Conservation (phyloP, 2,113 vertebrate genomes). For the Oostethus manadensis region DNA sequence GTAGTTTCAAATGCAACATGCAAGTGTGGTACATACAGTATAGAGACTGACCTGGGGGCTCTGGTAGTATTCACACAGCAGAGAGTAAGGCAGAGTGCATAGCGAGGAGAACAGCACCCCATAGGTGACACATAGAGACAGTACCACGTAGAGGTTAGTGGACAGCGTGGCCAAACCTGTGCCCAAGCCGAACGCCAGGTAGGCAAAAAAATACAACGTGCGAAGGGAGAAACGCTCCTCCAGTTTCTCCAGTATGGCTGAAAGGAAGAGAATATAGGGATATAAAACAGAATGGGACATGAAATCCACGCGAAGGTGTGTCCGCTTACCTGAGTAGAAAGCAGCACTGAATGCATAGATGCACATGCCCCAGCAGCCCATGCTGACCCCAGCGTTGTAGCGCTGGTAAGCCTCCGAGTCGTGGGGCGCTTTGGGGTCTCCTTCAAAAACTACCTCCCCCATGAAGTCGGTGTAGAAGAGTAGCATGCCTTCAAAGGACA, state of each 20-base stretch:
- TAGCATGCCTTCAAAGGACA: constrained; percentile 95
- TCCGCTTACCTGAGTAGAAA: constrained; percentile 86
- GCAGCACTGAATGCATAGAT: constrained; percentile 97
- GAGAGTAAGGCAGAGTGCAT: constrained; percentile 95
- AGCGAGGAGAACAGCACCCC: constrained; percentile 93
- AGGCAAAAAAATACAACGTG: constrained; percentile 93
- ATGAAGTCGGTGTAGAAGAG: constrained; percentile 99
- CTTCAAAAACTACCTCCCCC: constrained; percentile 95
- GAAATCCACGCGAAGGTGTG: neutral
- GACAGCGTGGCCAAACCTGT: constrained; percentile 90
- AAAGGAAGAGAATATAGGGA: neutral
- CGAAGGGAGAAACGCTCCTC: constrained; percentile 87
- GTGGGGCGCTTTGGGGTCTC: constrained; percentile 87
- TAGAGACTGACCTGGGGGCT: constrained; percentile 80
- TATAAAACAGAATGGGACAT: neutral
- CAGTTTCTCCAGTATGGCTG: constrained; percentile 91
- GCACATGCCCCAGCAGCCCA: constrained; percentile 99
- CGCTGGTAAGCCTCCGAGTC: constrained; percentile 86
- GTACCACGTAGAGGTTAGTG: constrained; percentile 87
- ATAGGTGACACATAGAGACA: constrained; percentile 89
- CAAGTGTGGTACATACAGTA: neutral
- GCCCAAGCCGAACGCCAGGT: constrained; percentile 90
- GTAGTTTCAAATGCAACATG: neutral
- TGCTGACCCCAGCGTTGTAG: constrained; percentile 91
- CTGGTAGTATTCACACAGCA: constrained; percentile 98